Conservation (phyloP, 2,797 vertebrate species). For the Alectoris magna region DNA sequence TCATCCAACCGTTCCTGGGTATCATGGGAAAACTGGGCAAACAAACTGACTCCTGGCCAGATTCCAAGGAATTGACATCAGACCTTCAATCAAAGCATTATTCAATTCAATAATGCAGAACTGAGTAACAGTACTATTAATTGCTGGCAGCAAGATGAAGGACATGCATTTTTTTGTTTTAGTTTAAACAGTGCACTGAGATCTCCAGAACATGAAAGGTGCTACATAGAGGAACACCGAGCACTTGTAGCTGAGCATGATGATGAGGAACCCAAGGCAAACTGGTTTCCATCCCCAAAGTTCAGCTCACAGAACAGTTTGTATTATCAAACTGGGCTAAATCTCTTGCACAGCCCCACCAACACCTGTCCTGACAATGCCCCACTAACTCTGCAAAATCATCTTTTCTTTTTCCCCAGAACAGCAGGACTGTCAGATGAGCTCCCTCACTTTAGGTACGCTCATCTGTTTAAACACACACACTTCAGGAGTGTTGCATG, state of each 20-base stretch:
- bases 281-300: not conserved
- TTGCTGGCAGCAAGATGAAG: not conserved
- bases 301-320: not conserved
- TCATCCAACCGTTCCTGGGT: not conserved
- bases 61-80: not conserved
- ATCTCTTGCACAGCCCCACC: not conserved
- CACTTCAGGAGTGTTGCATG: fast-evolving
- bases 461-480: not conserved
- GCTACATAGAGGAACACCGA: not conserved
- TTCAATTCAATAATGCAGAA: not conserved
- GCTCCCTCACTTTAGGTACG: not conserved
- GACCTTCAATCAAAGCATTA: not conserved
- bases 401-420: not conserved
- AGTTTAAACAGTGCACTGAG: not conserved
- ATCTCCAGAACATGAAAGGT: not conserved
- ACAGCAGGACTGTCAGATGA: not conserved
- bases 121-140: not conserved
- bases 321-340: not conserved
- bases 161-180: not conserved
- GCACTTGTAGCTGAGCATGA: not conserved
- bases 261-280: constrained; percentile 13
- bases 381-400: not conserved
- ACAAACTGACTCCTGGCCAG: not conserved
- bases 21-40: not conserved
- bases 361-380: not conserved